These are phyloP conservation scores for Jacana jacana DNA, from an alignment of 2,113 vertebrate species.

Conservation along the genomic window DNA sequence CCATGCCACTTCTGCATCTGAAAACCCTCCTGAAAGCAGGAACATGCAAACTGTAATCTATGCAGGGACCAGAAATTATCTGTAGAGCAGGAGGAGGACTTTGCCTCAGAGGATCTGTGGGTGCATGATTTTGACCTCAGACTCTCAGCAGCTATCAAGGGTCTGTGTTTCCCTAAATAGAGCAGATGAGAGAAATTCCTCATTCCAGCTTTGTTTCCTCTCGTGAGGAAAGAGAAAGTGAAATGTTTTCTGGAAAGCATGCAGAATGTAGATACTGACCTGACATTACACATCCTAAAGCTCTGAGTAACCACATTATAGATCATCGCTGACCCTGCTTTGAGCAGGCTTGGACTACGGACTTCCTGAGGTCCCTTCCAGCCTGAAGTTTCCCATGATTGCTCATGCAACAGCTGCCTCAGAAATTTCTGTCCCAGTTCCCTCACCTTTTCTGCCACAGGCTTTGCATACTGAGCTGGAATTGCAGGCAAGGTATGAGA, in stretches of 20 bases:
- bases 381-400: not conserved
- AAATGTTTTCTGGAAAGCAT: not conserved
- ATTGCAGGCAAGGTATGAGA: not conserved
- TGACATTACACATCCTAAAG: not conserved
- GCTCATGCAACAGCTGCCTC: not conserved
- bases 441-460: not conserved
- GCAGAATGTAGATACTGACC: not conserved
- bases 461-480: not conserved
- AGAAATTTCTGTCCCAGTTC: not conserved
- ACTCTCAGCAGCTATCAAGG: not conserved
- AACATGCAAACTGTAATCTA: not conserved
- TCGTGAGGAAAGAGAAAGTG: not conserved
- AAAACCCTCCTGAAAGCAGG: not conserved
- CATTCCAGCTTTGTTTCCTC: not conserved
- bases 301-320: not conserved
- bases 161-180: fast-evolving
- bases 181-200: not conserved
- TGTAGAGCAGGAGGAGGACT: not conserved
- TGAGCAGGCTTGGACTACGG: not conserved
- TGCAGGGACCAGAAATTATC: fast-evolving
- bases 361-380: not conserved
- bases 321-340: not conserved
- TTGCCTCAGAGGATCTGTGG: not conserved
- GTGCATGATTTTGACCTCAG: not conserved
- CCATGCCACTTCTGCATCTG: not conserved